phyloP scores from a whole-genome alignment of 2,888 invertebrate genomes.

The Meiosimyza platycephala region DNA sequence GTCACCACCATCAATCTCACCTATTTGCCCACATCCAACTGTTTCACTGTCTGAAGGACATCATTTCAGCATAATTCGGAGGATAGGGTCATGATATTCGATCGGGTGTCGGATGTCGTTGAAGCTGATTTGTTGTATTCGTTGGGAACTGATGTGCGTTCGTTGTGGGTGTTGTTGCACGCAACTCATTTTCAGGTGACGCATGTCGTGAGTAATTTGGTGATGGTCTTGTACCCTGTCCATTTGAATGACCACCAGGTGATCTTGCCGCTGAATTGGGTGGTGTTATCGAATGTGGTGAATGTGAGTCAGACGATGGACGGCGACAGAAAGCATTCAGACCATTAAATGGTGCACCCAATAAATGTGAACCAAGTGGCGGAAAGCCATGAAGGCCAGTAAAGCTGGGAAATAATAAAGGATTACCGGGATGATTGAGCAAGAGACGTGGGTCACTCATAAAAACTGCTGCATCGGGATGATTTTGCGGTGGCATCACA shows the following conservation, averaged over 20 bases:
- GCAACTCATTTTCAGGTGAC: slow-evolving; percentile 49
- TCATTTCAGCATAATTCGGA: slow-evolving; percentile 59
- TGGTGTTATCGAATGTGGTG: slow-evolving; percentile 70
- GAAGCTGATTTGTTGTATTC: slow-evolving; percentile 42
- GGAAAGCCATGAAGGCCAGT: slow-evolving; percentile 72
- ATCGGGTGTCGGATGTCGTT: slow-evolving; percentile 58
- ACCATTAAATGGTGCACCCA: slow-evolving; percentile 64
- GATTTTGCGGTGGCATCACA: slow-evolving; percentile 9
- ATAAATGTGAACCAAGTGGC: slow-evolving; percentile 66
- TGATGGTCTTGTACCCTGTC: slow-evolving; percentile 41
- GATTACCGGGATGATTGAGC: slow-evolving; percentile 70
- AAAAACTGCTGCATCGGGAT: slow-evolving; percentile 51
- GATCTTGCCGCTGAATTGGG: slow-evolving; percentile 51
- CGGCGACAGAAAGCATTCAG: slow-evolving; percentile 56
- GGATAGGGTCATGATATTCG: slow-evolving; percentile 66
- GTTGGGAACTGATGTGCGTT: slow-evolving; percentile 18
- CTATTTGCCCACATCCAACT: not conserved
- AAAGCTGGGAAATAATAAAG: slow-evolving; percentile 72
- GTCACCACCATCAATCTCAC: not conserved
- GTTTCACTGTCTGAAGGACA: slow-evolving; percentile 59
- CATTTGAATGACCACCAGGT: slow-evolving; percentile 25
- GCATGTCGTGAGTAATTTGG: slow-evolving; percentile 45
- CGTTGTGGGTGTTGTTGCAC: slow-evolving; percentile 27
- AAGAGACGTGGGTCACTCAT: slow-evolving; percentile 59
- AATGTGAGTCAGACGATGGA: slow-evolving; percentile 70